Evolutionary conservation across 2,888 invertebrate genomes (phyloP).

Genomic region (Hemistola chrysoprasaria): DNA sequence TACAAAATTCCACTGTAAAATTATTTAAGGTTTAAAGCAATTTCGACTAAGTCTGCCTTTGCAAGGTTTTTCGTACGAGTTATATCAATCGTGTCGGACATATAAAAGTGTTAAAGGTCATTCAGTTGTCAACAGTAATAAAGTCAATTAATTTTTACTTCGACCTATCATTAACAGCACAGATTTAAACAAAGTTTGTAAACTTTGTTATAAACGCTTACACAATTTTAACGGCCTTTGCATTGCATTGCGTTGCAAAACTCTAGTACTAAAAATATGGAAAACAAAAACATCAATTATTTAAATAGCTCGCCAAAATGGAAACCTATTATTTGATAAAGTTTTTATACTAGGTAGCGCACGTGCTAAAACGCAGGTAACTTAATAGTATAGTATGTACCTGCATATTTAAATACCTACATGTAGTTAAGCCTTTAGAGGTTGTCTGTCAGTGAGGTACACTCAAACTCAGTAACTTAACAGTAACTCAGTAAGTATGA

Average conservation of each 20-base stretch:
- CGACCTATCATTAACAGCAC: background rate
- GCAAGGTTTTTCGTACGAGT: conserved; percentile 31
- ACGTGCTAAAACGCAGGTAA: conserved; percentile 39
- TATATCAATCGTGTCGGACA: conserved; percentile 33
- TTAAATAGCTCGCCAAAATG: background rate
- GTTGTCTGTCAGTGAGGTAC: conserved; percentile 21
- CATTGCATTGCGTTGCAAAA: no score
- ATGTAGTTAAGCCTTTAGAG: conserved; percentile 34
- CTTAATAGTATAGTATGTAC: conserved; percentile 8
- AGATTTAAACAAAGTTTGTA: background rate
- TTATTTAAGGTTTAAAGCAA: conserved; percentile 38
- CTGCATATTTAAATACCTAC: no score
- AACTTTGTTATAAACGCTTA: no score
- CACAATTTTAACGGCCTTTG: no score
- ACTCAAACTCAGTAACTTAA: conserved; percentile 1
- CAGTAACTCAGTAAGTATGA: no score
- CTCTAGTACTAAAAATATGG: background rate
- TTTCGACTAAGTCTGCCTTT: conserved; percentile 21
- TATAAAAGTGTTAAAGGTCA: conserved; percentile 27
- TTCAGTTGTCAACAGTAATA: conserved; percentile 3
- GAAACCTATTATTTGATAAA: conserved; percentile 21
- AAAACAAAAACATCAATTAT: background rate
- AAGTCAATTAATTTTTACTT: background rate
- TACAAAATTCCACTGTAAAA: conserved; percentile 37
- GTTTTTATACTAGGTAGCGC: conserved; percentile 38